Base-by-base conservation (phyloP, 1,140 invertebrate species). In the Drosophila arawakana region DNA sequence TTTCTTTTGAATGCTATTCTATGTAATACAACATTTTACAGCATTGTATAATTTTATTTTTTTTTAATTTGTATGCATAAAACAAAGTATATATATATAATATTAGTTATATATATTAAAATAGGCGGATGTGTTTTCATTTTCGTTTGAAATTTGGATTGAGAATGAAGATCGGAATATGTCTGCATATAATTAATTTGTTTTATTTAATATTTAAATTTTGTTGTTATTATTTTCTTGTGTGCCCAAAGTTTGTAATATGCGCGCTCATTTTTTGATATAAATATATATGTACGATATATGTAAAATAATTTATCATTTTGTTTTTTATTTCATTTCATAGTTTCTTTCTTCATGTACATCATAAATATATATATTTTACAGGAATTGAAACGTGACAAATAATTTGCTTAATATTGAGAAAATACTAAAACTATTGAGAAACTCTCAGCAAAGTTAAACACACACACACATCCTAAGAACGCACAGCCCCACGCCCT, bases 181-280 rank as follows among this genome's bases (percentile, higher is more conserved):
- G 50, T 10, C 41, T 55, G 50, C 35, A 62, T 69, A 61, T 72
- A 71, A 79, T 70, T 78, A 70, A 77, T 88, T 86, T 86, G 83
- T 89, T 86, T 86, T 86, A 86, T 86, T 86, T 86, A 86, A 86
- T 86, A 80, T 90, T 90, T 90, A 83, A 90, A 83, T 89, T 88
- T 83, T 88, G 84, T 88, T 88, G 84, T 88, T 88, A 89, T 89
- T 81, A 80, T 85, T 86, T 85, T 76, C 55, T 63, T 85, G 76
- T 85, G 86, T 88, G 83, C 83, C 83, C 83, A 82, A 81, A 86
- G 83, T 86, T 86, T 86, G 84, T 88, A 83, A 83, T 70, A 83
- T 80, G 84, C 83, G 83, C 83, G 83, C 83, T 88, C 83, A 86
- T 85, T 83, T 86, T 86, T 86, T 88, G 79, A 86, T 85, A 85